Percentiles rank a stretch among this genome's conserved stretches.
Evolutionary conservation across 2,888 invertebrate species (phyloP).

Genomic region (Tolmerus cingulatus): DNA sequence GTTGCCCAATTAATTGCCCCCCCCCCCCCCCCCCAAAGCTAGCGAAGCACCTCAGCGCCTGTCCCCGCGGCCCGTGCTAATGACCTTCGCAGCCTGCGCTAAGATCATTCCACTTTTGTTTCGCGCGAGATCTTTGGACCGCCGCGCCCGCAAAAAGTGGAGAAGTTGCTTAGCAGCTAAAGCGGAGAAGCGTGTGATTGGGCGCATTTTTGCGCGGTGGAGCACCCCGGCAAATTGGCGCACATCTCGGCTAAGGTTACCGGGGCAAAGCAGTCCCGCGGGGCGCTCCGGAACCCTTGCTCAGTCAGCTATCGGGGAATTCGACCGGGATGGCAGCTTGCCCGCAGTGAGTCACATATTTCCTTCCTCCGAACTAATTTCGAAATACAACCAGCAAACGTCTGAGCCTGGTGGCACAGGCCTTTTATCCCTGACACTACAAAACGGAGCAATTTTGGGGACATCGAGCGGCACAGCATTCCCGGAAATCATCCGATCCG

Average conservation of each 20-base stretch:
- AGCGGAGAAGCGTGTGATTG: not conserved
- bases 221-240: not conserved
- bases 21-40: not conserved
- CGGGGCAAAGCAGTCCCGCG: not conserved
- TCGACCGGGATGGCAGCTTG: not conserved
- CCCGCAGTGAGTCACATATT: not conserved
- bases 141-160: not conserved
- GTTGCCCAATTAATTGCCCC: not conserved
- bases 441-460: not conserved
- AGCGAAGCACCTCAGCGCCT: not conserved
- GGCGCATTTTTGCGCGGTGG: not conserved
- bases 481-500: not conserved
- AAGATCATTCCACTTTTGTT: not conserved
- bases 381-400: not conserved
- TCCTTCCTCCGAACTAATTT: not conserved
- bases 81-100: not conserved
- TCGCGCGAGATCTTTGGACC: not conserved
- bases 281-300: not conserved
- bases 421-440: not conserved
- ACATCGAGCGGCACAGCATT: not conserved
- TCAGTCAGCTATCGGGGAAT: not conserved
- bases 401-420: not conserved
- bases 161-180: not conserved
- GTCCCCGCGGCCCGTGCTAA: not conserved
- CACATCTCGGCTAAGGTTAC: not conserved